phyloP scores from a whole-genome alignment of 2,888 invertebrate species.

The Chironomus riparius region DNA sequence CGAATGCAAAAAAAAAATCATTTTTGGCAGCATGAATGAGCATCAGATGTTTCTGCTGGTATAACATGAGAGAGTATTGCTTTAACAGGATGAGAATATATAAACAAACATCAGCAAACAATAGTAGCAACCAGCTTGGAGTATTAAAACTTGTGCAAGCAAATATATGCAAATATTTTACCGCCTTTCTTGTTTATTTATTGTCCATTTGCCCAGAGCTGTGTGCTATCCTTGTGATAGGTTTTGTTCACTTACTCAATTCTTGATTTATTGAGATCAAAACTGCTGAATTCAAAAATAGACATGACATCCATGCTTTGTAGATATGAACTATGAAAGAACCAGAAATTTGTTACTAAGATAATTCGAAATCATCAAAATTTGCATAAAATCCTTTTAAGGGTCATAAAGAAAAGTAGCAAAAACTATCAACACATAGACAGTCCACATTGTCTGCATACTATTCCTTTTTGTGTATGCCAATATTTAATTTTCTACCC shows the following conservation, averaged over 20 bases:
- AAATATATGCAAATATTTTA: conserved; percentile 17
- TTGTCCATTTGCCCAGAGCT: conserved; percentile 15
- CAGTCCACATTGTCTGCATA: not conserved
- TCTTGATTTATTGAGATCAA: too few relatives aligned
- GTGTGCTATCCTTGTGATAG: not conserved
- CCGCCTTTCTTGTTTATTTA: conserved; percentile 25
- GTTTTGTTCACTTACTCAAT: too few relatives aligned
- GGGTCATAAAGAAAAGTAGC: not conserved
- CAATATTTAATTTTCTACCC: conserved; percentile 17
- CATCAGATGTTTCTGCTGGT: not conserved
- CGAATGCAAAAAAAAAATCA: not conserved
- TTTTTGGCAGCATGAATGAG: not conserved
- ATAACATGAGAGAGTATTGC: not conserved
- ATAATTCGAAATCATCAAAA: too few relatives aligned
- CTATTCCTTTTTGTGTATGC: not conserved
- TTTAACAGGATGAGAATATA: not conserved
- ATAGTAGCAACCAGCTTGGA: not conserved
- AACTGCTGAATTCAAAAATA: too few relatives aligned
- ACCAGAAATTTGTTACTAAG: too few relatives aligned
- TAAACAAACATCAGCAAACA: not conserved
- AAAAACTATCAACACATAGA: not conserved
- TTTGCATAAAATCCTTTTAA: not conserved
- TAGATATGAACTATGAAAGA: too few relatives aligned
- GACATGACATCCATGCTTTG: too few relatives aligned
- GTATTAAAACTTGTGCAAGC: not conserved